Percentiles rank a stretch among this genome's conserved stretches.
Conservation (phyloP, 64 coral and sea anemone species). For the Hydrozoanthus tunicans region DNA sequence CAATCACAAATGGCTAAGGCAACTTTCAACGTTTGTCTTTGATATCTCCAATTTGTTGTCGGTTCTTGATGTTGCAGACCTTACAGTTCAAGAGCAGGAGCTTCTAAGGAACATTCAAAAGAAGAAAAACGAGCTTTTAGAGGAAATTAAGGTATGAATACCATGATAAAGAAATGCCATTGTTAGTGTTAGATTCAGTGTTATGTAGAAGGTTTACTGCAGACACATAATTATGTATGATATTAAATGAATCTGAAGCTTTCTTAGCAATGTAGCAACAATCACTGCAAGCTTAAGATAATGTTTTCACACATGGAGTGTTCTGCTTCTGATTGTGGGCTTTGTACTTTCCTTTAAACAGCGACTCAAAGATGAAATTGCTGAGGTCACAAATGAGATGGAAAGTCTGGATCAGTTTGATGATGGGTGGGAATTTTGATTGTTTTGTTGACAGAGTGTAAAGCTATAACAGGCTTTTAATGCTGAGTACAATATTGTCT, state of each 20-base stretch:
- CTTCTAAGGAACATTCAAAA: slow-evolving; percentile 73
- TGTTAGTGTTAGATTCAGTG: neutral
- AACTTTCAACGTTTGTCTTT: slow-evolving; percentile 40
- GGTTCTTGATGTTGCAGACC: slow-evolving; percentile 64
- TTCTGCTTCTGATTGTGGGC: neutral
- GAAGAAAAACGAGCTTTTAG: slow-evolving; percentile 76
- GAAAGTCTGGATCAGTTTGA: slow-evolving; percentile 85
- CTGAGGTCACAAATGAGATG: slow-evolving; percentile 87
- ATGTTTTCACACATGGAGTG: too few relatives aligned
- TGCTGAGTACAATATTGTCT: neutral
- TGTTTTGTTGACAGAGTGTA: neutral
- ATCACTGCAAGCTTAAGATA: neutral
- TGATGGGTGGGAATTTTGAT: slow-evolving; percentile 66
- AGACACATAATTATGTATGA: too few relatives aligned
- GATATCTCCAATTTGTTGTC: slow-evolving; percentile 51
- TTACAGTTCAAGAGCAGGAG: slow-evolving; percentile 80
- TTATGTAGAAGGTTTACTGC: too few relatives aligned
- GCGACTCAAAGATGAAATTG: slow-evolving; percentile 91
- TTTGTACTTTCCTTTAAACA: slow-evolving; percentile 28
- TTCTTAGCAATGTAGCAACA: too few relatives aligned
- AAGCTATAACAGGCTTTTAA: neutral
- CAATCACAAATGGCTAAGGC: slow-evolving; percentile 16
- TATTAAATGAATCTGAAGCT: too few relatives aligned
- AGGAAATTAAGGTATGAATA: slow-evolving; percentile 79
- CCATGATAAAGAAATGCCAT: neutral